Conservation (phyloP, 2,113 vertebrate genomes). For the Acrocephalus arundinaceus region DNA sequence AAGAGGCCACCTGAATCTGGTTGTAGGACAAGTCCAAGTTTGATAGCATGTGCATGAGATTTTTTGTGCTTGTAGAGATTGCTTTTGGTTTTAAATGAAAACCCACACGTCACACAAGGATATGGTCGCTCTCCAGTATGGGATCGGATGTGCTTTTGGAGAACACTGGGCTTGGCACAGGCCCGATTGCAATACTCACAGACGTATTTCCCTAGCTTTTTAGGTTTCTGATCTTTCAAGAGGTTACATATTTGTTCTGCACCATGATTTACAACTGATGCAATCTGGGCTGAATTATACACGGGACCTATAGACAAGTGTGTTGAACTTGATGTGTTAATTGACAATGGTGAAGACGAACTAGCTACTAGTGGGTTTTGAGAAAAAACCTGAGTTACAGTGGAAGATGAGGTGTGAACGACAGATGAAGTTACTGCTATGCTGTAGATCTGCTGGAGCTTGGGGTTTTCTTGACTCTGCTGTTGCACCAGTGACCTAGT, state of each 20-base stretch:
- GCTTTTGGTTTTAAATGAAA: conserved; percentile 99
- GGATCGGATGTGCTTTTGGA: conserved; percentile 96
- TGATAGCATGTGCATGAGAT: conserved; percentile 97
- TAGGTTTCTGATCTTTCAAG: conserved; percentile 94
- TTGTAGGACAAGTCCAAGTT: conserved; percentile 89
- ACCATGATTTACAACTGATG: conserved; percentile 84
- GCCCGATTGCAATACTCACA: conserved; percentile 94
- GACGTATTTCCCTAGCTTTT: conserved; percentile 96
- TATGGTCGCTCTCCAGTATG: conserved; percentile 98
- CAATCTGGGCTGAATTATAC: conserved; percentile 85
- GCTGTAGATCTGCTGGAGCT: conserved; percentile 82
- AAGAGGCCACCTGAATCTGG: conserved; percentile 86
- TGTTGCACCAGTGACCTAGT: conserved; percentile 69
- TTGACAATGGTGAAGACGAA: conserved; percentile 81
- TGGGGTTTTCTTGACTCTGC: conserved; percentile 77
- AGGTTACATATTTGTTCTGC: conserved; percentile 86
- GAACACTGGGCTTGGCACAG: conserved; percentile 96
- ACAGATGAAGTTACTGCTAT: conserved; percentile 77
- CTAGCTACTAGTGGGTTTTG: conserved; percentile 86
- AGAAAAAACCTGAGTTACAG: conserved; percentile 82
- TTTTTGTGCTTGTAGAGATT: conserved; percentile 99
- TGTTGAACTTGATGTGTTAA: conserved; percentile 82
- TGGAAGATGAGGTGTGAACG: conserved; percentile 78
- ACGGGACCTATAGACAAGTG: conserved; percentile 84
- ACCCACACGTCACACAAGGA: conserved; percentile 96